These are phyloP conservation scores for Aphaenogaster ashmeadi DNA, from an alignment of 1,140 invertebrate species.

Conservation along the genomic window DNA sequence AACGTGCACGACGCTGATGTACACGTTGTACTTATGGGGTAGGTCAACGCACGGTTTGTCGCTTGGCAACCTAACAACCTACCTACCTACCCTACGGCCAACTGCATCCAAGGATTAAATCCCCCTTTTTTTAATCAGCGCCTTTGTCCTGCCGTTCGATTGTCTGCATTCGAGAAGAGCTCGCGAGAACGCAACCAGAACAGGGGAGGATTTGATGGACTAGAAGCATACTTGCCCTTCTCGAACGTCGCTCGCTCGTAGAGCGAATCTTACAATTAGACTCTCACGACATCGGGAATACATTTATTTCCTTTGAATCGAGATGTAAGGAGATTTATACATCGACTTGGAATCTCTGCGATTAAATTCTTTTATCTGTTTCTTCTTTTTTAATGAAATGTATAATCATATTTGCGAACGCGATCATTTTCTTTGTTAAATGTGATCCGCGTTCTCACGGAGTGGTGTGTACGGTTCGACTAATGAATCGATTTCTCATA, in stretches of 20 bases:
- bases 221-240: slow-evolving; percentile 19
- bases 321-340: neutral
- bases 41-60: slow-evolving; percentile 83
- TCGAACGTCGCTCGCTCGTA: neutral
- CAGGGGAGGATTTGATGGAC: slow-evolving; percentile 61
- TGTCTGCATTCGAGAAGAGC: slow-evolving; percentile 72
- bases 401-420: neutral
- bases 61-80: slow-evolving; percentile 84
- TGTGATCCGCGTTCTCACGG: neutral
- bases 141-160: slow-evolving; percentile 80
- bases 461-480: neutral
- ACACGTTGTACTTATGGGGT: slow-evolving; percentile 69
- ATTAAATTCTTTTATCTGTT: neutral
- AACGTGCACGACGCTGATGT: slow-evolving; percentile 69
- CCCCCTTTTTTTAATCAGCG: slow-evolving; percentile 80
- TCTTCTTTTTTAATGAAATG: neutral
- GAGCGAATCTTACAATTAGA: neutral
- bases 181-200: slow-evolving; percentile 44
- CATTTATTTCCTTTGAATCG: neutral
- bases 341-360: neutral
- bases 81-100: slow-evolving; percentile 71
- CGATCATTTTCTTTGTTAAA: neutral
- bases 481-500: neutral
- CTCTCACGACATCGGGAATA: neutral
- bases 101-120: slow-evolving; percentile 77